A percentile compares a stretch with the other conserved stretches of the same genome.
phyloP scores from a whole-genome alignment of 2,113 vertebrate species.

The Serranochromis macrocephalus region DNA sequence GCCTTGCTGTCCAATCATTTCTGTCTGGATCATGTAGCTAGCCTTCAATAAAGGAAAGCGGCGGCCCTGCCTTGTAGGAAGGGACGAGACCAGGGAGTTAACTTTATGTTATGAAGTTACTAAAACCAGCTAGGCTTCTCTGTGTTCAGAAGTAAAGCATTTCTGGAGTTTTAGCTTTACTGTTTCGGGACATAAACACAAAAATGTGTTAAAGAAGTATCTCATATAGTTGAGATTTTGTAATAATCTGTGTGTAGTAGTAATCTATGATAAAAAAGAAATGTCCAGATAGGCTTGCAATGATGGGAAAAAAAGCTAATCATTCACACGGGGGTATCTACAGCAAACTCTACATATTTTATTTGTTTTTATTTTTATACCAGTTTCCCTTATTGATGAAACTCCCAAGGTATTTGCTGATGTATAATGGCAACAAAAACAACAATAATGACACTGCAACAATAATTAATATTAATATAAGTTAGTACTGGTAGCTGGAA shows the following conservation, averaged over 20 bases:
- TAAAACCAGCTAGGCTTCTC: neutral
- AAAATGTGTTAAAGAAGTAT: neutral
- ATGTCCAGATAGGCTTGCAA: neutral
- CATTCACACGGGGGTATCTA: neutral
- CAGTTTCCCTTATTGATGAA: neutral
- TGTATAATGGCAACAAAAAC: neutral
- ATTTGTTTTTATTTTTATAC: neutral
- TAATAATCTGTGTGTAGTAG: neutral
- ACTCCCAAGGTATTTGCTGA: neutral
- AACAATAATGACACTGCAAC: neutral
- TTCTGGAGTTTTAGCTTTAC: neutral
- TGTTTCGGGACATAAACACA: neutral
- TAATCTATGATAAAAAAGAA: neutral
- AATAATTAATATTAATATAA: neutral
- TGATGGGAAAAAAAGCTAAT: neutral
- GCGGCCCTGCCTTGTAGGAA: conserved; percentile 1
- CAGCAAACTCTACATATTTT: neutral
- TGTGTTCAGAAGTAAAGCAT: neutral
- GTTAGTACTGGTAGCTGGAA: neutral
- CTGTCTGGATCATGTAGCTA: conserved; percentile 9
- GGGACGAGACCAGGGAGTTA: neutral
- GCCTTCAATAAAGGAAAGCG: conserved; percentile 46
- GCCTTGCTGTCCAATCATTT: conserved; percentile 41
- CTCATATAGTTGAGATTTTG: neutral
- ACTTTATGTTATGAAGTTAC: neutral